These are phyloP conservation scores for Psix sp. DNA, from an alignment of 1,140 invertebrate species.

Conservation along the genomic window DNA sequence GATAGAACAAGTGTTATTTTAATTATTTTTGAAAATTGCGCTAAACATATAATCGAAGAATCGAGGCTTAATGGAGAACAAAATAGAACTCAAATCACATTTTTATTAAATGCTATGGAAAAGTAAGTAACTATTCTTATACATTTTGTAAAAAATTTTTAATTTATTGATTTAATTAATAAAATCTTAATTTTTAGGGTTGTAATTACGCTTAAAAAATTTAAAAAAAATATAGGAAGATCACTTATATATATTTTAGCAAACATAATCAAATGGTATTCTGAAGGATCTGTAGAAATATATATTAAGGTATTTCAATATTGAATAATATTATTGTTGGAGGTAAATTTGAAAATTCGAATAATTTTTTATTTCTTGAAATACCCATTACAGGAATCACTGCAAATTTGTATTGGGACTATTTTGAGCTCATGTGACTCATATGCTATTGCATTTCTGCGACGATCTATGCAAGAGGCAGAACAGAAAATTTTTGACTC, in stretches of 20 bases:
- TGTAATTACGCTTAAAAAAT: slow-evolving; percentile 64
- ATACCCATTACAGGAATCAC: slow-evolving; percentile 65
- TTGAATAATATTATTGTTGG: too few species aligned
- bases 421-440: slow-evolving; percentile 74
- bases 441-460: slow-evolving; percentile 72
- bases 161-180: slow-evolving; percentile 13
- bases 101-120: slow-evolving; percentile 33
- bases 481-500: slow-evolving; percentile 73
- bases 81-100: slow-evolving; percentile 16
- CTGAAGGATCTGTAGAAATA: slow-evolving; percentile 66
- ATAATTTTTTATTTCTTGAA: too few species aligned
- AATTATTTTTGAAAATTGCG: slow-evolving; percentile 27
- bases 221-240: slow-evolving; percentile 70
- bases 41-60: slow-evolving; percentile 24
- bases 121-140: slow-evolving; percentile 36
- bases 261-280: slow-evolving; percentile 73
- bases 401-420: slow-evolving; percentile 68
- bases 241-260: slow-evolving; percentile 71
- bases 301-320: slow-evolving; percentile 77
- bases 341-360: too few species aligned
- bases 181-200: slow-evolving; percentile 53
- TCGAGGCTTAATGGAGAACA: slow-evolving; percentile 13
- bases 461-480: slow-evolving; percentile 66
- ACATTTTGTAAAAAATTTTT: slow-evolving; percentile 5
- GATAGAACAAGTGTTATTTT: slow-evolving; percentile 29